Evolutionary conservation across 1,140 invertebrate genomes (phyloP).

Genomic region (Pogonomyrmex californicus): DNA sequence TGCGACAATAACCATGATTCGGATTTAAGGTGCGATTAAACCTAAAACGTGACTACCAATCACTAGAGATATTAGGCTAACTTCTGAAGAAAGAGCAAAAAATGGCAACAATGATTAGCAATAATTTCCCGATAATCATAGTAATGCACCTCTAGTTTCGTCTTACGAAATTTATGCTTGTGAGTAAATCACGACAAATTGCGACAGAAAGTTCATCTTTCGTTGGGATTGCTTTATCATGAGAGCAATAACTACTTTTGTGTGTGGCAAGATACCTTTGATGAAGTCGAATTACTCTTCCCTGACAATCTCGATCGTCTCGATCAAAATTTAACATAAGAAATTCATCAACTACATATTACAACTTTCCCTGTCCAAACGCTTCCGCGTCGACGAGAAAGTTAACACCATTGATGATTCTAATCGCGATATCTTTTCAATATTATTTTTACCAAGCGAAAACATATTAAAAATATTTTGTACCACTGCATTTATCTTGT

Average conservation of each 20-base stretch:
- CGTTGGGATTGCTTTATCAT: conserved; percentile 34
- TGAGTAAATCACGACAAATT: conserved; percentile 30
- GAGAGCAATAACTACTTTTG: conserved; percentile 35
- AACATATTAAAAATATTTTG: conserved; percentile 35
- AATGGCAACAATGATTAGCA: conserved; percentile 59
- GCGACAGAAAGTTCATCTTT: conserved; percentile 50
- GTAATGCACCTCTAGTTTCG: conserved; percentile 38
- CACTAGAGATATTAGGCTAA: conserved; percentile 8
- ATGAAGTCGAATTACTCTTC: conserved; percentile 36
- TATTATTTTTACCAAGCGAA: conserved; percentile 29
- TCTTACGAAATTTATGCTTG: conserved; percentile 59
- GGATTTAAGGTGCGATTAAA: conserved; percentile 44
- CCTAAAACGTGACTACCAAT: conserved; percentile 61
- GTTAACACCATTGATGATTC: conserved; percentile 61
- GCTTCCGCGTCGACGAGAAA: conserved; percentile 62
- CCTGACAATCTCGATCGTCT: conserved; percentile 47
- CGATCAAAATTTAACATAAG: conserved; percentile 57
- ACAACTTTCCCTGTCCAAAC: conserved; percentile 61
- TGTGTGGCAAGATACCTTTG: conserved; percentile 40
- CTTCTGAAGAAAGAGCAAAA: conserved; percentile 29
- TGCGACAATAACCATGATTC: conserved; percentile 63
- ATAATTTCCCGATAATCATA: conserved; percentile 65
- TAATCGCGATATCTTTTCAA: conserved; percentile 60
- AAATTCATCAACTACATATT: conserved; percentile 47
- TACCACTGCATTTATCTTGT: conserved; percentile 32